A percentile compares a stretch with the other conserved stretches of the same genome.
These are phyloP conservation scores for Crossaster papposus DNA, from an alignment of 53 echinoderm and acorn worm genomes.

Conservation along the genomic window DNA sequence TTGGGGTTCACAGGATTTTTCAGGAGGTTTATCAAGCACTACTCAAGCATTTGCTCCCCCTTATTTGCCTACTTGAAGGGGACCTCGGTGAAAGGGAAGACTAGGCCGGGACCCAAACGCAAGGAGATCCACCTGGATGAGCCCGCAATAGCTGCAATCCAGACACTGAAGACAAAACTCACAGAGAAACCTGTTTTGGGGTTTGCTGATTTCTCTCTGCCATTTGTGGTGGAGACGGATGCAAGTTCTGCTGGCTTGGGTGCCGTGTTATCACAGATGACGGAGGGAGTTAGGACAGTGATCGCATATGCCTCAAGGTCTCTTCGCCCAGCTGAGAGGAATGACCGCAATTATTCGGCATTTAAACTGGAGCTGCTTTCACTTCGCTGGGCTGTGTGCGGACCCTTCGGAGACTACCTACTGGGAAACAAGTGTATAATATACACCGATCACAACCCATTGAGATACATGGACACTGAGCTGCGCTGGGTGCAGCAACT, in stretches of 20 bases:
- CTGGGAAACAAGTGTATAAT: no score
- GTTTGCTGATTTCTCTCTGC: conserved; percentile 53
- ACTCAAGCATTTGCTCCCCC: no score
- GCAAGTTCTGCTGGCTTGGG: conserved; percentile 32
- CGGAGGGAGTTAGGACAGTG: neutral
- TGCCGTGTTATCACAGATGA: neutral
- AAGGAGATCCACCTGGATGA: neutral
- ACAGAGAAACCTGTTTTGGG: conserved; percentile 44
- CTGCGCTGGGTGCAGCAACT: no score
- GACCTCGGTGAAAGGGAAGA: neutral
- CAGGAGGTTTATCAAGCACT: conserved; percentile 6
- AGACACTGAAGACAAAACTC: conserved; percentile 28
- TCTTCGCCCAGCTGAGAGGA: neutral
- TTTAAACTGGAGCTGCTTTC: neutral
- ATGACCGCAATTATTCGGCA: no score
- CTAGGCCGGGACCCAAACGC: neutral
- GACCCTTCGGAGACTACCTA: neutral
- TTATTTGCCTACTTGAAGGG: neutral
- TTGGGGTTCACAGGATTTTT: conserved; percentile 31
- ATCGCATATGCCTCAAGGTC: neutral
- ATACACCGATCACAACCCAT: no score
- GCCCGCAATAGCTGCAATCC: conserved; percentile 20
- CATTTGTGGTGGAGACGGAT: conserved; percentile 64
- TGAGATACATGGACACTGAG: no score
- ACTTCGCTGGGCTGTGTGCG: neutral